A percentile compares a stretch with the other conserved stretches of the same genome.
Conservation (phyloP, 2,113 vertebrate genomes). For the Rhadina sibilatrix region DNA sequence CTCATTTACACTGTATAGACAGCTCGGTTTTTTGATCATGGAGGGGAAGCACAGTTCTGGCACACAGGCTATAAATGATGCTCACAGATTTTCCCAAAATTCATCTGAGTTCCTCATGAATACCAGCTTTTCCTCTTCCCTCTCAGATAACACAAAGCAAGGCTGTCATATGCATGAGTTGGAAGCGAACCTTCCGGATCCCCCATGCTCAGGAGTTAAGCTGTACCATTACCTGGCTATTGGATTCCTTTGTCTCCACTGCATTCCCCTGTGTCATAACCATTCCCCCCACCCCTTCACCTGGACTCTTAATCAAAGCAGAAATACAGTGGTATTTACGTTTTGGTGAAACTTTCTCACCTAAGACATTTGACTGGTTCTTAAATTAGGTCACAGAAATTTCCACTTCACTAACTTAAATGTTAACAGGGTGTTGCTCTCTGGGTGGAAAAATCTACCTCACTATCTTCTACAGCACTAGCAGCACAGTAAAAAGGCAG, state of each 20-base stretch:
- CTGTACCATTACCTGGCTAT: background rate
- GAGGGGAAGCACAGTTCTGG: background rate
- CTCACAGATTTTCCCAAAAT: background rate
- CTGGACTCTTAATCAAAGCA: background rate
- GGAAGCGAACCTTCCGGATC: background rate
- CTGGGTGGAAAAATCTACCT: slow-evolving; percentile 9
- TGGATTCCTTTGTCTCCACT: background rate
- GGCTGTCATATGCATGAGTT: background rate
- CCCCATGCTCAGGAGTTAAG: background rate
- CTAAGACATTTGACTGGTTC: slow-evolving; percentile 29
- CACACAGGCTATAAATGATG: background rate
- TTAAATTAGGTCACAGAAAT: slow-evolving; percentile 47
- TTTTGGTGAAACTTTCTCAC: slow-evolving; percentile 49
- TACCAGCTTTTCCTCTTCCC: background rate
- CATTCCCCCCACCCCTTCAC: background rate
- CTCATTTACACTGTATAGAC: background rate
- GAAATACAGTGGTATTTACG: background rate
- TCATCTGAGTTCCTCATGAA: background rate
- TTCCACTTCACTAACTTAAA: slow-evolving; percentile 48
- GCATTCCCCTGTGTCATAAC: background rate
- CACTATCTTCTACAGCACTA: background rate
- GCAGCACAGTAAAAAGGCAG: background rate
- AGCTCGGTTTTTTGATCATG: background rate
- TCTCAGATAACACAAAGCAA: background rate
- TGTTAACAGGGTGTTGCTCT: slow-evolving; percentile 40